Evolutionary conservation across 2,888 invertebrate genomes (phyloP), one percentile per base, ranked within the genome.

Genomic region (Rotaria sp.): DNA sequence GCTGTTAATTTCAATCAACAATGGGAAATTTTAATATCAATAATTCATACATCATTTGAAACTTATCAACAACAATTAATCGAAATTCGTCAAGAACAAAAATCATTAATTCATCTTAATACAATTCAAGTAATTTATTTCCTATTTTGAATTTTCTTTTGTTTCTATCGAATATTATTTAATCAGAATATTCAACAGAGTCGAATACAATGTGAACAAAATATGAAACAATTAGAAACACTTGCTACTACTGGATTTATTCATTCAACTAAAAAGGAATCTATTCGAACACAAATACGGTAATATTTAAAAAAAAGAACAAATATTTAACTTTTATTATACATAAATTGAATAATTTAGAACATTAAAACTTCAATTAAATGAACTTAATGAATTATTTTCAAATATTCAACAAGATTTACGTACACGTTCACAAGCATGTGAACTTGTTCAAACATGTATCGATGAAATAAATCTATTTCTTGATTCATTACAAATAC

Each of bases 181-280:
- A 13, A 21, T 80, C 26, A 80, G 80, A 4, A 45, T 45, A 45
- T 45, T 80, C 45, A 80, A 45, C 26, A 41, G 8, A 13, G 24
- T 45, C 41, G n/a, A 45, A 13, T 45, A 13, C 26, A 80, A 80
- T 80, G 80, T 45, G 80, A 80, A 80, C 80, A 80, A 80, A 26
- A 80, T 80, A n/a, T 80, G n/a, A 80, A 80, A 80, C 45, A 24
- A 80, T 80, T 80, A 80, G 80, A 80, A 45, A 45, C 80, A 80
- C 15, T 80, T 26, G 41, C 45, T 2, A 45, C 80, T 15, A 80
- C 18, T 41, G 45, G 80, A 45, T 45, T n/a, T 45, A 80, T 35
- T 45, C 45, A 80, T 80, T 80, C 80, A n/a, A 45, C 13, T 45
- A 45, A n/a, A 41, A 80, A 80, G 45, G 80, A 80, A 80, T 45